Percentiles rank a stretch among this genome's conserved stretches.
Evolutionary conservation across 2,797 vertebrate species (phyloP).

Genomic region (Hozukius guyotensis): DNA sequence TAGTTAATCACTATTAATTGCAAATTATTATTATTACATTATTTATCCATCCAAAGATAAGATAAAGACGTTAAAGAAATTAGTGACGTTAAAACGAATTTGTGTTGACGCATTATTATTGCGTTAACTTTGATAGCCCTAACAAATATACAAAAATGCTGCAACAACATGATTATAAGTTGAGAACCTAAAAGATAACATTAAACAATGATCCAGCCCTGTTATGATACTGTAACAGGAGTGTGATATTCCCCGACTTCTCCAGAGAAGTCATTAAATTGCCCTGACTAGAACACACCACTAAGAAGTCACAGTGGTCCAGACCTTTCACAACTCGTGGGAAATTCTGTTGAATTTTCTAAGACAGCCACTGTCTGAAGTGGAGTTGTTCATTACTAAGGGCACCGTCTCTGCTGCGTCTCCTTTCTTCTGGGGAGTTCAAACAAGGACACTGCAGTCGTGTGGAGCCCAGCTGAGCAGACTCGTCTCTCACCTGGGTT

Average conservation of each 20-base stretch:
- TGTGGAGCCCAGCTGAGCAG: not conserved
- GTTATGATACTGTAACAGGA: not conserved
- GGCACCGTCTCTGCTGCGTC: not conserved
- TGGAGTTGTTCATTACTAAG: not conserved
- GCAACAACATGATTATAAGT: not conserved
- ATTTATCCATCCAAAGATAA: no score
- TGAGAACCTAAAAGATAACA: not conserved
- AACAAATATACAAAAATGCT: not conserved
- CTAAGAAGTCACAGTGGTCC: not conserved
- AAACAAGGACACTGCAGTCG: constrained; percentile 25
- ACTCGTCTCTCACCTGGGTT: constrained; percentile 23
- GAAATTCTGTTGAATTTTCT: not conserved
- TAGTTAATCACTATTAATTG: no score
- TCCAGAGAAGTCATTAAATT: not conserved
- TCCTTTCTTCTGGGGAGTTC: not conserved
- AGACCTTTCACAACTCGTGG: not conserved
- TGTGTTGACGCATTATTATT: no score
- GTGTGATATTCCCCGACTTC: not conserved
- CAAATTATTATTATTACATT: no score
- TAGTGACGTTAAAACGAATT: no score
- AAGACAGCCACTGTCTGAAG: not conserved
- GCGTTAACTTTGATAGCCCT: no score
- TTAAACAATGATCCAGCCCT: not conserved
- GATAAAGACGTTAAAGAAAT: no score
- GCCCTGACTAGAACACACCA: not conserved